Conservation (phyloP, 1,140 invertebrate genomes). For the Copidosoma floridanum region DNA sequence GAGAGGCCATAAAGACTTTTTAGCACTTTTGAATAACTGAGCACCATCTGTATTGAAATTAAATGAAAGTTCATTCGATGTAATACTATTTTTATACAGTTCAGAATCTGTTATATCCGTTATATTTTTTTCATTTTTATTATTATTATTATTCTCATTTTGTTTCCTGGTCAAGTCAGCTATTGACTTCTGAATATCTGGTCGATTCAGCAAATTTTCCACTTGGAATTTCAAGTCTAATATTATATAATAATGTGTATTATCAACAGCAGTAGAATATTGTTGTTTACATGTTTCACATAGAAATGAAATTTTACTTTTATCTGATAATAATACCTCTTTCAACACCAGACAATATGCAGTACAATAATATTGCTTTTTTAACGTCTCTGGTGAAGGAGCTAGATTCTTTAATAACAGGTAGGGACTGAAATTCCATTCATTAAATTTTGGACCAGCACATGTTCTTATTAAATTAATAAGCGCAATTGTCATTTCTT, state of each 20-base stretch:
- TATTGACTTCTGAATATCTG: neutral
- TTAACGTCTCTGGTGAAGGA: neutral
- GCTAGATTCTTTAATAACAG: neutral
- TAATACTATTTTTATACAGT: neutral
- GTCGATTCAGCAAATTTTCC: neutral
- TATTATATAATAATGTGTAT: neutral
- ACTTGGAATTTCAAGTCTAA: neutral
- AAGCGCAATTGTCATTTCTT: neutral
- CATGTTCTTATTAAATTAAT: neutral
- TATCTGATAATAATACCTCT: neutral
- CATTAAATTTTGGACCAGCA: neutral
- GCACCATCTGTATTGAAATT: neutral
- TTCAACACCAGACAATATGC: too few relatives aligned
- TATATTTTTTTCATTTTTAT: neutral
- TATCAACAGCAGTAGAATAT: neutral
- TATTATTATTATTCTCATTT: too few relatives aligned
- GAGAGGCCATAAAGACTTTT: neutral
- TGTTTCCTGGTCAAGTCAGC: too few relatives aligned
- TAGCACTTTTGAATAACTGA: neutral
- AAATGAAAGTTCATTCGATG: neutral
- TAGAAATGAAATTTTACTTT: neutral
- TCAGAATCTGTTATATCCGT: neutral
- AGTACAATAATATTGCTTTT: neutral
- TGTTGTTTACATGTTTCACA: neutral
- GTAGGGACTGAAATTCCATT: neutral